A percentile compares a stretch with the other conserved stretches of the same genome.
phyloP scores from a whole-genome alignment of 2,797 vertebrate species.

The Pangasius macronema region DNA sequence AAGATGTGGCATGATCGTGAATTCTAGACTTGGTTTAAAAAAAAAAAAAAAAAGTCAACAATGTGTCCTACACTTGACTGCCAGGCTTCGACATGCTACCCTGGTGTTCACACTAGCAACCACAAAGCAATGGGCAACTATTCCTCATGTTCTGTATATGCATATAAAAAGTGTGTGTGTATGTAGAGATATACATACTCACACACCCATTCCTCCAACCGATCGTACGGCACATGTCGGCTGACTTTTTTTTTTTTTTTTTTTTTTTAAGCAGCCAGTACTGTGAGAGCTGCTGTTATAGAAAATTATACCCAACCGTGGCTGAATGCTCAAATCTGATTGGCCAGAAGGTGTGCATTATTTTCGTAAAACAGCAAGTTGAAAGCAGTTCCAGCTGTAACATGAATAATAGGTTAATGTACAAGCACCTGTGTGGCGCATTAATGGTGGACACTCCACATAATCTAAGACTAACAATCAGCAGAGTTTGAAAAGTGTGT shows the following conservation, averaged over 20 bases:
- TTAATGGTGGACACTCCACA: neutral
- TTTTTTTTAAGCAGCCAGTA: neutral
- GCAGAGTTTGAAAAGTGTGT: neutral
- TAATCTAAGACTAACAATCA: neutral
- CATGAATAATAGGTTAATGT: neutral
- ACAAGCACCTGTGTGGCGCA: no score
- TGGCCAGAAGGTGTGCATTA: neutral
- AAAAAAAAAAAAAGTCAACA: neutral
- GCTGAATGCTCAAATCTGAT: neutral
- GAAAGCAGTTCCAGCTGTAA: neutral
- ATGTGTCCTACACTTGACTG: neutral
- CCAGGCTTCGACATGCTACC: neutral
- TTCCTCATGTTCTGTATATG: neutral
- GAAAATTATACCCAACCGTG: neutral
- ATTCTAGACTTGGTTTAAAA: neutral
- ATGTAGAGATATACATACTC: no score
- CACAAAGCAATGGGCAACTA: neutral
- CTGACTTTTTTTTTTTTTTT: no score
- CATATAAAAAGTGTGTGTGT: neutral
- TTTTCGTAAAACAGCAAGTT: neutral
- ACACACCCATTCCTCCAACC: no score
- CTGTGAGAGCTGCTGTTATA: neutral
- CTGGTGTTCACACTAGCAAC: neutral
- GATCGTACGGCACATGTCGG: no score
- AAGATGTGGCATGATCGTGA: neutral